A percentile compares a stretch with the other conserved stretches of the same genome.
These are phyloP conservation scores for Drosophila paranaensis DNA, from an alignment of 2,888 invertebrate genomes.

Conservation along the genomic window DNA sequence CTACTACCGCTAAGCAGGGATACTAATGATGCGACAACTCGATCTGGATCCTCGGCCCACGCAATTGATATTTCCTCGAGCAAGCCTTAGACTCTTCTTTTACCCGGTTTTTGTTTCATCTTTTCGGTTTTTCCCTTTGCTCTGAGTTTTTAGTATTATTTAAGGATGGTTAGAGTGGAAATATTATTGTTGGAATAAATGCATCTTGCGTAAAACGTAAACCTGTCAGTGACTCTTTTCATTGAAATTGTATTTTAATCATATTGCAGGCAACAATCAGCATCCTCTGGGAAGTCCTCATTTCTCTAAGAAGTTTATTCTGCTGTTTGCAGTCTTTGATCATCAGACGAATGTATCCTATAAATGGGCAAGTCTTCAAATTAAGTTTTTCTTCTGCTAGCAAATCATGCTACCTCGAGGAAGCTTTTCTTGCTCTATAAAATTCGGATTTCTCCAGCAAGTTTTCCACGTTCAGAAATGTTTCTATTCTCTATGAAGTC, in stretches of 20 bases:
- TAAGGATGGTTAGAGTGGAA: constrained; percentile 19
- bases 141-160: constrained; percentile 31
- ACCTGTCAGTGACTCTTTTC: neutral
- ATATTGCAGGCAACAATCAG: too few species aligned
- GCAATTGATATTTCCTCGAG: constrained; percentile 12
- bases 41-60: constrained; percentile 4
- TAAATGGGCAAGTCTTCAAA: too few species aligned
- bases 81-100: neutral
- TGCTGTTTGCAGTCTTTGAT: too few species aligned
- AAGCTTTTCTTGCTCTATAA: too few species aligned
- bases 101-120: constrained; percentile 28
- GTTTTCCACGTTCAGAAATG: too few species aligned
- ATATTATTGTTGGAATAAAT: constrained; percentile 64
- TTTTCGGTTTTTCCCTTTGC: constrained; percentile 22
- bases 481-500: too few species aligned
- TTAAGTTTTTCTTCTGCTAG: too few species aligned
- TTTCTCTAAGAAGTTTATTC: too few species aligned
- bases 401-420: too few species aligned
- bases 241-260: neutral
- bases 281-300: too few species aligned
- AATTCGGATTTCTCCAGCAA: too few species aligned
- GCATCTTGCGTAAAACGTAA: constrained; percentile 75
- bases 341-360: too few species aligned
- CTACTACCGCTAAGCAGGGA: constrained; percentile 75
- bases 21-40: neutral